Base-by-base conservation (phyloP, 2,888 invertebrate species). In the Anaspis maculata region DNA sequence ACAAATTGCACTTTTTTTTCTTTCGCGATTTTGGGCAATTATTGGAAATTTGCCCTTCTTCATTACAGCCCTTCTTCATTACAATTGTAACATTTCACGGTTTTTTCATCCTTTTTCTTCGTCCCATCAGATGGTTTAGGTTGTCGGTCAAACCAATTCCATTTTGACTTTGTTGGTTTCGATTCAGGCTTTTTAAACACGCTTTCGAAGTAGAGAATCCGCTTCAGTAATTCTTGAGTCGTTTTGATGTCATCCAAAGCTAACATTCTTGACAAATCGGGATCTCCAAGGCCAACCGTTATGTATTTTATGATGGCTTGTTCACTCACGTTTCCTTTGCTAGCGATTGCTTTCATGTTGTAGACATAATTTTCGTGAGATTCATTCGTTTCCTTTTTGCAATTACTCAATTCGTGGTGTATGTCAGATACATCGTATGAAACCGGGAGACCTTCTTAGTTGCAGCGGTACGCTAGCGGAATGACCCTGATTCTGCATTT, bases 301-400 rank as follows among this genome's bases (percentile, higher is more conserved):
- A 29, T 32, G 14, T 32, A 32, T 31, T 34, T 34, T 15, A 32
- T 34, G 10, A 32, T 7, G 2, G 30, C 15, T 23, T 24, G 28
- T 7, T 34, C 34, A 11, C 34, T 30, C n/a, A 34, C 13, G n/a
- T 2, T 15, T 10, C 34, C 34, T 11, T 34, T 34, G 13, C 24
- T 30, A 10, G 34, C 34, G 12, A 34, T 34, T 6, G 30, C 22
- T 14, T 34, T 34, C 34, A 34, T 34, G n/a, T 13, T 13, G 15
- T 34, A 34, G 2, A 34, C 30, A 24, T 30, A 34, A 15, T 2
- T 30, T 24, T 34, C 34, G 25, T 34, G 31, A 1, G 15, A 24
- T 15, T 34, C 30, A 13, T 32, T 22, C 7, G 9, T 5, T 34
- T 32, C 31, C 24, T 34, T 34, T 11, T 15, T 34, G 3, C 11